Evolutionary conservation across 2,888 invertebrate genomes (phyloP).

Genomic region (Pocota personata): DNA sequence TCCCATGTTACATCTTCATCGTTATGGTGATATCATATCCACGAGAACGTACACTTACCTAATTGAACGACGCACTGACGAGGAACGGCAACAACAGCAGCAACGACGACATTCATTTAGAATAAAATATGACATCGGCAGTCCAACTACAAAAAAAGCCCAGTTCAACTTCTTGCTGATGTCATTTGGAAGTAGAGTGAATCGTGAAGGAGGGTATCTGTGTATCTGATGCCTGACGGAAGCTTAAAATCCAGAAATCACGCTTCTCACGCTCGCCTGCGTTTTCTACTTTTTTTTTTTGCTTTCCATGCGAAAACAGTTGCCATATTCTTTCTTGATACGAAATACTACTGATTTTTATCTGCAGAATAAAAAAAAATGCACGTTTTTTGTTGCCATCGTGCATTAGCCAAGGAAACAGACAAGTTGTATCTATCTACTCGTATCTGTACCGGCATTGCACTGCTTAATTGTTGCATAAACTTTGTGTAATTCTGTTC

Average conservation of each 20-base stretch:
- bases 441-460: constrained; percentile 27
- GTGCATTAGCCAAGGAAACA: constrained; percentile 45
- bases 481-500: constrained; percentile 31
- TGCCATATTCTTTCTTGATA: neutral
- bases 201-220: neutral
- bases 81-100: constrained; percentile 22
- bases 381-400: constrained; percentile 2
- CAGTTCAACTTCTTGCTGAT: constrained; percentile 53
- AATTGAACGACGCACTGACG: constrained; percentile 54
- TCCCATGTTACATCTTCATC: constrained; percentile 41
- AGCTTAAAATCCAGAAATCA: constrained; percentile 66
- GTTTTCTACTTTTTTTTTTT: constrained; percentile 2
- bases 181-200: constrained; percentile 53
- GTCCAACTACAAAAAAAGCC: constrained; percentile 18
- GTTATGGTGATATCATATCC: constrained; percentile 66
- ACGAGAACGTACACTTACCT: constrained; percentile 64
- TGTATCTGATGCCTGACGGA: constrained; percentile 54
- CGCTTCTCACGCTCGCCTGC: constrained; percentile 70
- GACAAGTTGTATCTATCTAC: constrained; percentile 34
- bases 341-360: constrained; percentile 30
- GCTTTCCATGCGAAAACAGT: no score
- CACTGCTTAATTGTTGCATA: constrained; percentile 60
- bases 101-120: constrained; percentile 49
- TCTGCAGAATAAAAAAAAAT: constrained; percentile 27
- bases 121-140: constrained; percentile 56